phyloP scores from a whole-genome alignment of 2,113 vertebrate genomes.

The Conger conger region DNA sequence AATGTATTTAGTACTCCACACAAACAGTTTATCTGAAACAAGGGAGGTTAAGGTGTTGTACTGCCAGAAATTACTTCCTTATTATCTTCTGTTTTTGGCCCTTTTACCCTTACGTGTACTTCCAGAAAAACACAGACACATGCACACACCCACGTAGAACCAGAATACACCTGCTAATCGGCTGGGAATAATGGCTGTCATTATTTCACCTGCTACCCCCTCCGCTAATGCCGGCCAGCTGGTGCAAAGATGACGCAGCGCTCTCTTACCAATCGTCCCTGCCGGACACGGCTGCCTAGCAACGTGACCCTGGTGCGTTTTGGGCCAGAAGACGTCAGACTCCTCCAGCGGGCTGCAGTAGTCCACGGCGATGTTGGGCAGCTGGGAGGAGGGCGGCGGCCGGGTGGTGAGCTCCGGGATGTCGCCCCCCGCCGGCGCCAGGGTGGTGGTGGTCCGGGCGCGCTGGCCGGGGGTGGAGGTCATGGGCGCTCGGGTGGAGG shows the following conservation, averaged over 20 bases:
- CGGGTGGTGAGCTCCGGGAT: conserved; percentile 59
- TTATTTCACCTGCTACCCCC: background rate
- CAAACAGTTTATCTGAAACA: background rate
- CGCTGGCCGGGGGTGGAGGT: conserved; percentile 70
- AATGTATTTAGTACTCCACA: background rate
- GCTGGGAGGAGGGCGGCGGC: conserved; percentile 67
- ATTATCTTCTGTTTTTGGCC: background rate
- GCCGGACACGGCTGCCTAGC: conserved; percentile 92
- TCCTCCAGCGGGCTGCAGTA: conserved; percentile 83
- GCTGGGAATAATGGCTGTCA: background rate
- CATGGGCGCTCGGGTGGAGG: conserved; percentile 70
- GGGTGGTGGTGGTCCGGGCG: conserved; percentile 78
- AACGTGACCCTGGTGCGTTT: conserved; percentile 87
- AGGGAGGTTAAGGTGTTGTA: background rate
- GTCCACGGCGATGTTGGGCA: conserved; percentile 73
- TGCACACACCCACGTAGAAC: too few species aligned
- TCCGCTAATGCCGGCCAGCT: background rate
- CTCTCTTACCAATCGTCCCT: conserved; percentile 83
- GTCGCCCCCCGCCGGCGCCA: conserved; percentile 59
- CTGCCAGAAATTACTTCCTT: background rate
- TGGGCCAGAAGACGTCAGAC: conserved; percentile 89
- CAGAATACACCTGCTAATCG: background rate
- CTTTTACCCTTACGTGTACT: background rate
- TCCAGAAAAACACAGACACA: background rate
- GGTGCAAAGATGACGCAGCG: background rate